Conservation (phyloP, 2,888 invertebrate genomes). For the Kryphioiulus occultus region DNA sequence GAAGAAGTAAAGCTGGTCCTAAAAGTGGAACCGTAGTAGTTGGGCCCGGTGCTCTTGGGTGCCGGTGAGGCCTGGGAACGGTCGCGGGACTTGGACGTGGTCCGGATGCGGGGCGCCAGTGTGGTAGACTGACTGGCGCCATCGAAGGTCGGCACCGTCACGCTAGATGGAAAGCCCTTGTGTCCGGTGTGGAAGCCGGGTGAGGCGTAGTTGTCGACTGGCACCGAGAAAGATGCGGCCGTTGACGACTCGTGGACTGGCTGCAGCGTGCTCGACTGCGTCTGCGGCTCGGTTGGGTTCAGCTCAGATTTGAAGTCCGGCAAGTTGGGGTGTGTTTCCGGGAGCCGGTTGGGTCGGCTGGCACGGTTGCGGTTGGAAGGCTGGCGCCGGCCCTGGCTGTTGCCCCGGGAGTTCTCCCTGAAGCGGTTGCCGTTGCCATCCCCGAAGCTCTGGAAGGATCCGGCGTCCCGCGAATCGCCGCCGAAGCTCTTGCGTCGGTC, state of each 20-base stretch:
- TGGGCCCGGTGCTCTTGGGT: not conserved
- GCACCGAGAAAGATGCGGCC: not conserved
- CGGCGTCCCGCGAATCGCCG: not conserved
- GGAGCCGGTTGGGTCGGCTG: not conserved
- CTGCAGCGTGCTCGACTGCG: not conserved
- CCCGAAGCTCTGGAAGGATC: not conserved
- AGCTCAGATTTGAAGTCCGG: slow-evolving; percentile 33
- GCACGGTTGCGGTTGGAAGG: not conserved
- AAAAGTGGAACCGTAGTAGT: not conserved
- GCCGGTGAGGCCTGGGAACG: too few species aligned
- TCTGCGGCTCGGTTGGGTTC: not conserved
- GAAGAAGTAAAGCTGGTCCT: not conserved
- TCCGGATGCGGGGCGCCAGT: not conserved
- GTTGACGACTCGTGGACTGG: slow-evolving; percentile 1
- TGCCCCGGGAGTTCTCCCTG: not conserved
- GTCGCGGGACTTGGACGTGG: not conserved
- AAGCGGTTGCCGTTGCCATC: not conserved
- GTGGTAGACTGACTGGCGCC: too few species aligned
- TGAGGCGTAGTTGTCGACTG: slow-evolving; percentile 29
- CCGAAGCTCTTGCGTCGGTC: not conserved
- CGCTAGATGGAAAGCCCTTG: slow-evolving; percentile 47
- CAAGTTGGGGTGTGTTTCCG: slow-evolving; percentile 45
- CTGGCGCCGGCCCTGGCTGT: not conserved
- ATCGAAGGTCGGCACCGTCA: slow-evolving; percentile 35
- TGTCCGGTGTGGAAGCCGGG: slow-evolving; percentile 50